These are phyloP conservation scores for Drosophila acutilabella DNA, from an alignment of 2,888 invertebrate genomes.

Conservation along the genomic window DNA sequence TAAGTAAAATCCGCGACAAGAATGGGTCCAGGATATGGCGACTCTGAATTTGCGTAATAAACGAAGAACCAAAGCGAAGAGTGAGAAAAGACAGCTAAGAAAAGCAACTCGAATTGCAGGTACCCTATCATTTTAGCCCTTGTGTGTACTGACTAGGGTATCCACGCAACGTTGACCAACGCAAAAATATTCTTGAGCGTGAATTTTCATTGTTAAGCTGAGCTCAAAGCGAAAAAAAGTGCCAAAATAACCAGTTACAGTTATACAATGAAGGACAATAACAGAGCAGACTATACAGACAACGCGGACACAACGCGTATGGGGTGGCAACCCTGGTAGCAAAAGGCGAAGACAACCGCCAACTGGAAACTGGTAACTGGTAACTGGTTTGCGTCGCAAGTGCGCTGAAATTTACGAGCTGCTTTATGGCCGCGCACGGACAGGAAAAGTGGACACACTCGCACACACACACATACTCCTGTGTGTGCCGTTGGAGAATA, in stretches of 20 bases:
- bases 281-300: conserved; percentile 24
- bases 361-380: conserved; percentile 41
- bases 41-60: conserved; percentile 75
- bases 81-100: neutral
- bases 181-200: conserved; percentile 49
- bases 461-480: neutral
- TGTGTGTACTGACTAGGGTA: neutral
- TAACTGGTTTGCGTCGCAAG: conserved; percentile 46
- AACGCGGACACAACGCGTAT: conserved; percentile 5
- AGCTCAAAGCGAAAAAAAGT: conserved; percentile 1
- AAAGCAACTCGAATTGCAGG: neutral
- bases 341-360: conserved; percentile 49
- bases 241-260: conserved; percentile 33
- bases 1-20: conserved; percentile 19
- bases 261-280: conserved; percentile 32
- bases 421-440: conserved; percentile 66
- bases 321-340: conserved; percentile 48
- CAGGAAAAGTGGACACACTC: conserved; percentile 38
- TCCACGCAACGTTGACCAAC: conserved; percentile 20
- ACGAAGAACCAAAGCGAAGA: conserved; percentile 51
- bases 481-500: conserved; percentile 14
- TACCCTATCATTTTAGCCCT: conserved; percentile 19
- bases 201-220: conserved; percentile 59
- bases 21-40: conserved; percentile 26
- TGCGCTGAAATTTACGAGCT: conserved; percentile 73